Conservation (phyloP, 2,113 vertebrate species). For the Tychaedon coryphoeus region DNA sequence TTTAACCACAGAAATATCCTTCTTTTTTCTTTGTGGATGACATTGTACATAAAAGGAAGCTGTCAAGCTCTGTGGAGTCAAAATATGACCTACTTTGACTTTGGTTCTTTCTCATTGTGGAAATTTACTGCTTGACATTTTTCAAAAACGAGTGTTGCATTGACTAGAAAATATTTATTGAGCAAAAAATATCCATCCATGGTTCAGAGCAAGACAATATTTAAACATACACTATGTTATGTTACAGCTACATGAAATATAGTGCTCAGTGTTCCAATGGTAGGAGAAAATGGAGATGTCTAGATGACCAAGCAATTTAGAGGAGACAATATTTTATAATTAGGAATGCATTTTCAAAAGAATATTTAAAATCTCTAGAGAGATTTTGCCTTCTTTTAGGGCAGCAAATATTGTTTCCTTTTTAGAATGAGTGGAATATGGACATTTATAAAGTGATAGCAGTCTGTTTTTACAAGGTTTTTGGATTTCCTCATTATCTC, state of each 20-base stretch:
- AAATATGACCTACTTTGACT: constrained; percentile 1
- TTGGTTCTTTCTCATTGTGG: background rate
- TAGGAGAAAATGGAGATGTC: background rate
- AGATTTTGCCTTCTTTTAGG: background rate
- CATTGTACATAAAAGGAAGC: background rate
- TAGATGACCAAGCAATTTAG: background rate
- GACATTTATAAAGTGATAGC: background rate
- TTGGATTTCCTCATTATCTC: background rate
- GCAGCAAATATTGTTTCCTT: background rate
- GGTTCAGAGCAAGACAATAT: background rate
- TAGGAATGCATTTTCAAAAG: background rate
- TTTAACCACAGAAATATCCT: background rate
- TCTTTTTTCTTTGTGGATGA: background rate
- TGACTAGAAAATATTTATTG: background rate
- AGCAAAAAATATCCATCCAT: background rate
- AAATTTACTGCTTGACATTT: background rate
- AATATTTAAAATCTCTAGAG: background rate
- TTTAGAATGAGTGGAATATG: background rate
- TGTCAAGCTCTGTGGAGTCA: background rate
- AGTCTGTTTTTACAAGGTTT: background rate
- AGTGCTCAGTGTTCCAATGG: background rate
- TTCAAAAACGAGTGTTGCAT: background rate
- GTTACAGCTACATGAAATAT: background rate
- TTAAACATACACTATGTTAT: background rate
- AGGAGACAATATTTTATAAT: background rate